Evolutionary conservation across 1,140 invertebrate genomes (phyloP), one percentile per base, ranked within the genome.

Genomic region (Drosophila novamexicana): DNA sequence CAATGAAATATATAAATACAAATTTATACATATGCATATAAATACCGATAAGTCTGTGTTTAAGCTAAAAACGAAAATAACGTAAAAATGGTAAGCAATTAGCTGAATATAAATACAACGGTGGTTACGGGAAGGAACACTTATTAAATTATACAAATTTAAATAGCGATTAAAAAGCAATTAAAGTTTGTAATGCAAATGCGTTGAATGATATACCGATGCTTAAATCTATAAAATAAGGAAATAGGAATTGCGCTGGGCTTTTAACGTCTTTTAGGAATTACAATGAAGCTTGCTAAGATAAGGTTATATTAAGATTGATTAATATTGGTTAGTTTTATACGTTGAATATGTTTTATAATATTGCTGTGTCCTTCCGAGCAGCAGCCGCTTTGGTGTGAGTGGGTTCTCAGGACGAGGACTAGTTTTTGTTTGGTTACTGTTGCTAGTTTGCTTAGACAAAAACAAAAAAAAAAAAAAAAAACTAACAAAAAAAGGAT

Each of bases 361-460:
- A 79, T 86, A 86, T 86, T 79, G 79, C 84, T 79, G 75, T 77
- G 65, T 75, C 82, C 54, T 71, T 69, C 71, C 75, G 77, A 81
- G 74, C 71, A 85, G 85, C 73, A 90, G 75, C 85, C 81, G 85
- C 82, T 84, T 89, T 69, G 68, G 74, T 79, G 73, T 76, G 34
- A 4, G 53, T 66, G 69, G 68, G 49, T 78, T 71, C 53, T 74
- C 34, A 57, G 74, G 78, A 67, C 65, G 62, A 78, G 81, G 84
- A 89, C 84, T 89, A 90, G 85, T 89, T 90, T 79, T 12, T 36
- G 54, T 83, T 67, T 86, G 74, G 67, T 73, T 89, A 77, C 77
- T 89, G 80, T 90, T 84, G 78, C 80, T 89, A 84, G 84, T 89
- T 84, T 84, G 57, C 81, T 90, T 81, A 75, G 77, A 89, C 81